phyloP scores from a whole-genome alignment of 2,888 invertebrate species.

The Heliconius ismenius region DNA sequence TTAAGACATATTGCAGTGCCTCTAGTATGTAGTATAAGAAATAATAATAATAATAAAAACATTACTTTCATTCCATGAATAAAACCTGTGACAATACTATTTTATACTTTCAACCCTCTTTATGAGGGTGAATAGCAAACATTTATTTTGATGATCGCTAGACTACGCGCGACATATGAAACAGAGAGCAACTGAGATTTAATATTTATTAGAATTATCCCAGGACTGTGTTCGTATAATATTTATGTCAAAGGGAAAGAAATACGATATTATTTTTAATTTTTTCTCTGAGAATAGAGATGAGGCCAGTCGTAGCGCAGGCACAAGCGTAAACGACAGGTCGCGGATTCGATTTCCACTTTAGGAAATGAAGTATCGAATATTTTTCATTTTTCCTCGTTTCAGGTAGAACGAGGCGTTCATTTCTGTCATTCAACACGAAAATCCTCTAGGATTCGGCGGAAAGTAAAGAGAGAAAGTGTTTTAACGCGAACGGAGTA shows the following conservation, averaged over 20 bases:
- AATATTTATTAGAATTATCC: constrained; percentile 14
- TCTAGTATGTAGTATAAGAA: background rate
- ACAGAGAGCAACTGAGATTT: background rate
- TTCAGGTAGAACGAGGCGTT: too few species aligned
- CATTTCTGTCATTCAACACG: too few species aligned
- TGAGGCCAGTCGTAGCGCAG: too few species aligned
- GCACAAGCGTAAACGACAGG: too few species aligned
- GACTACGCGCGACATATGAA: constrained; percentile 18
- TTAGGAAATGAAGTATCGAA: too few species aligned
- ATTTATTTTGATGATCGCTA: constrained; percentile 48
- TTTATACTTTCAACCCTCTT: constrained; percentile 44
- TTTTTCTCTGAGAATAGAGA: too few species aligned
- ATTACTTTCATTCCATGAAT: background rate
- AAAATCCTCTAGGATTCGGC: too few species aligned
- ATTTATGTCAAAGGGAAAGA: background rate
- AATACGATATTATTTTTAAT: background rate
- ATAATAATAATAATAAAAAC: background rate
- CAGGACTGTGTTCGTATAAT: background rate
- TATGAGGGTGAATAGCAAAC: constrained; percentile 48
- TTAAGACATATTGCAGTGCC: too few species aligned
- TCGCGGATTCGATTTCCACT: too few species aligned
- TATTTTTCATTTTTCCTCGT: too few species aligned
- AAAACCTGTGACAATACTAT: constrained; percentile 24
- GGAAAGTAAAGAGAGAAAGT: too few species aligned
- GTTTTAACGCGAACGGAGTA: too few species aligned